Evolutionary conservation across 2,113 vertebrate species (phyloP).

Genomic region (Phylloscopus trochiloides): DNA sequence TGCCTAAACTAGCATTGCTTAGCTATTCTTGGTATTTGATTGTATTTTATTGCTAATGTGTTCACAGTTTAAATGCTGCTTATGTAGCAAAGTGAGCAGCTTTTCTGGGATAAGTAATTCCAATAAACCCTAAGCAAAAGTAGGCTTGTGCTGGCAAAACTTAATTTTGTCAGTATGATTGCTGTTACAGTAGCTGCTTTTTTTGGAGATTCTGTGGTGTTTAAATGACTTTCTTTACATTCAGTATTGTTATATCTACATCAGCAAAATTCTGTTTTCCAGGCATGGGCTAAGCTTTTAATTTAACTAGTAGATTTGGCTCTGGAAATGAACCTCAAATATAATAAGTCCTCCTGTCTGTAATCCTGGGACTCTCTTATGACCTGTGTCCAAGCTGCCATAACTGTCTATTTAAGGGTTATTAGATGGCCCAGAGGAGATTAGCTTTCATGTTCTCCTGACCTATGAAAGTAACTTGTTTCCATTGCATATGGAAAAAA

Average conservation of each 20-base stretch:
- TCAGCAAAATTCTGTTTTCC: not conserved
- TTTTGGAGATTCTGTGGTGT: not conserved
- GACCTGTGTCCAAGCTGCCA: not conserved
- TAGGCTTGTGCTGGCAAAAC: not conserved
- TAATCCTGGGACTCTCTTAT: not conserved
- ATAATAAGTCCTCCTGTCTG: not conserved
- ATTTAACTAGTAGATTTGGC: not conserved
- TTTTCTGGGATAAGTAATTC: not conserved
- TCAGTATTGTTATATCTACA: not conserved
- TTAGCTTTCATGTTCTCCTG: not conserved
- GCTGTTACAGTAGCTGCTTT: not conserved
- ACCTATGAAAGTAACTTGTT: not conserved
- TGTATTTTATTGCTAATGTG: not conserved
- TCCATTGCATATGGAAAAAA: not conserved
- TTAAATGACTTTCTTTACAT: not conserved
- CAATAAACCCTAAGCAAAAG: not conserved
- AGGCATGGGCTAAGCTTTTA: not conserved
- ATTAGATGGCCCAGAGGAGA: not conserved
- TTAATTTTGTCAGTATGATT: not conserved
- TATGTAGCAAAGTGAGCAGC: not conserved
- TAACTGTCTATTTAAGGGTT: not conserved
- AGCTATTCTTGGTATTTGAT: not conserved
- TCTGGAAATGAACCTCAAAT: not conserved
- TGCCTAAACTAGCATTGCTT: not conserved
- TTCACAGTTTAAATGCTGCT: not conserved